Evolutionary conservation across 2,797 vertebrate genomes (phyloP).

Genomic region (Nothura maculosa): DNA sequence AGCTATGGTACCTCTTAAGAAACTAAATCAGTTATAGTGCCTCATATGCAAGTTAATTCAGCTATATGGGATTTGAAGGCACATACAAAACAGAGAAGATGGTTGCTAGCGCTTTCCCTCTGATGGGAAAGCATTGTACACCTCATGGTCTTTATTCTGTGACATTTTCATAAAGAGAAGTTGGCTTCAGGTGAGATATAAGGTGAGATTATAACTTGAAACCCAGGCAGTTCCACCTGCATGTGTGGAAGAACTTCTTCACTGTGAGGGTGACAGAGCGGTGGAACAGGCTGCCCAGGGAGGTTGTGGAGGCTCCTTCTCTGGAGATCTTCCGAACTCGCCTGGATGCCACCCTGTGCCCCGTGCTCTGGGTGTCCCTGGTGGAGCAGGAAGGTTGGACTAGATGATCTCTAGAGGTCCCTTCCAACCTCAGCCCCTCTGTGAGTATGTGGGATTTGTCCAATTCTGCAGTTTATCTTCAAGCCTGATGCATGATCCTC

Average conservation of each 20-base stretch:
- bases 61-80: not conserved
- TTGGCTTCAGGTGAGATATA: not conserved
- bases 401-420: too few species aligned
- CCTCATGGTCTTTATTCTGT: not conserved
- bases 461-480: not conserved
- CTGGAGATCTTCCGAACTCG: too few species aligned
- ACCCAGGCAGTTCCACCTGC: too few species aligned
- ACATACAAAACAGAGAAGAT: not conserved
- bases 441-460: not conserved
- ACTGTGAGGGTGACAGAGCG: too few species aligned
- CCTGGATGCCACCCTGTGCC: too few species aligned
- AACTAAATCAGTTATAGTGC: not conserved
- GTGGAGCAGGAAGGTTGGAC: not conserved
- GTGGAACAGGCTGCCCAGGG: too few species aligned
- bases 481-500: accelerated
- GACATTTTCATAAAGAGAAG: not conserved
- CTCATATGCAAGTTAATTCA: not conserved
- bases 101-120: not conserved
- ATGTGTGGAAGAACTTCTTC: too few species aligned
- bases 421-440: too few species aligned
- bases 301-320: too few species aligned
- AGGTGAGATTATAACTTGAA: too few species aligned
- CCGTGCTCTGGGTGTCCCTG: too few species aligned
- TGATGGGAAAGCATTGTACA: not conserved
- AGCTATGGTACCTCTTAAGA: not conserved